phyloP scores from a whole-genome alignment of 2,113 vertebrate genomes.

The Clarias batrachus region DNA sequence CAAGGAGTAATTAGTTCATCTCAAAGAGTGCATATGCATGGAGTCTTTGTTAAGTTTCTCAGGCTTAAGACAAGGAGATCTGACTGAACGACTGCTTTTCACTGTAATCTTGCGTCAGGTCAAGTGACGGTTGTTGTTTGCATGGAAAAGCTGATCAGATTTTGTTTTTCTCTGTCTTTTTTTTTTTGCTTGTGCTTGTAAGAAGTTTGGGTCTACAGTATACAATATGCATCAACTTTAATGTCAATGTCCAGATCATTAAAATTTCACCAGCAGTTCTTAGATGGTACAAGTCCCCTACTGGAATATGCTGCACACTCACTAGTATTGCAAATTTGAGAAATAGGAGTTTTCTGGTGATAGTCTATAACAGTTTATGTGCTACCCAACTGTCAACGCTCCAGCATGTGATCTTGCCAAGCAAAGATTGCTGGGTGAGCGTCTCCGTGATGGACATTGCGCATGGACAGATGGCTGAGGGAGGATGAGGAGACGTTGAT shows the following conservation, averaged over 20 bases:
- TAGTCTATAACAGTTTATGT: neutral
- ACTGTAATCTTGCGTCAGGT: neutral
- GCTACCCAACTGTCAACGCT: conserved; percentile 1
- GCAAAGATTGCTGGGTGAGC: neutral
- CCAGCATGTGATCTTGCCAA: neutral
- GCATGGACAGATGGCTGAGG: conserved; percentile 37
- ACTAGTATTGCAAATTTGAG: neutral
- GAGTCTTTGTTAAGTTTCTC: conserved; percentile 14
- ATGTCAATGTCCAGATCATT: neutral
- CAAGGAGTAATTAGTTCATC: conserved; percentile 41
- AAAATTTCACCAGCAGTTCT: neutral
- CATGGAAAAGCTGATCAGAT: neutral
- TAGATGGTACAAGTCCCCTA: too few relatives aligned
- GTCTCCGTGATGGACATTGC: conserved; percentile 7
- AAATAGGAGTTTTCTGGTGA: neutral
- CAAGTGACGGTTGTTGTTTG: neutral
- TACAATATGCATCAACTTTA: neutral
- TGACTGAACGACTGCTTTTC: neutral
- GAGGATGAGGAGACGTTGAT: conserved; percentile 15
- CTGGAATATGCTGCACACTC: neutral
- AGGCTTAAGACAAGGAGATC: conserved; percentile 13
- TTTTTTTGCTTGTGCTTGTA: neutral
- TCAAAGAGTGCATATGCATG: conserved; percentile 22
- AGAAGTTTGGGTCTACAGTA: neutral
- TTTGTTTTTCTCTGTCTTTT: neutral